Base-by-base conservation (phyloP, 2,888 invertebrate species). In the Coenonympha glycerion region DNA sequence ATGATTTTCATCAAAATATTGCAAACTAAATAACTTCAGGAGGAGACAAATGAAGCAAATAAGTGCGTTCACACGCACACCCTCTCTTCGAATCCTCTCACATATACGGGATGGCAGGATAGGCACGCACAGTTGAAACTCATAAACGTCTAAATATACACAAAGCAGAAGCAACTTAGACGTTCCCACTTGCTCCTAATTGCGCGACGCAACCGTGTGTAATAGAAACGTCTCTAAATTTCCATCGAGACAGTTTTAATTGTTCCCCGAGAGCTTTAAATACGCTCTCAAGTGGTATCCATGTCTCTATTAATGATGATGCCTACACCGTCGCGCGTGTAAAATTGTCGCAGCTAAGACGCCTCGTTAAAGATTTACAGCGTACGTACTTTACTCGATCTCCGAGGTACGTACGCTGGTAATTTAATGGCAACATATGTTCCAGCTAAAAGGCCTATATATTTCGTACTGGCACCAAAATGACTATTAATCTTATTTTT, bases 271-370 rank as follows among this genome's bases (percentile, higher is more conserved):
- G 68, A 67, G 71, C 70, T 72, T 69, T 69, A 74, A 75, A 77
- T 75, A 73, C 64, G 62, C 73, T 66, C 68, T 58, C 70, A 69
- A 76, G 73, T 69, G 70, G 71, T 65, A 68, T 69, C 70, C 69
- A 60, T 62, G 70, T 66, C 60, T 67, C 77, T 79, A 81, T 80
- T 77, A 79, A 79, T 71, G 78, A 76, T 76, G 71, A 62, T 63
- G 64, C 64, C 55, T 61, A 49, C 53, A 47, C 50, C 42, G 57
- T 59, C 53, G 61, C 61, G 56, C 61, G 58, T 62, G 63, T 66
- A 60, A 63, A 65, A 62, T 60, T 65, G 68, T 66, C 68, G 61
- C 57, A 58, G 59, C 53, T 64, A 63, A 64, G 65, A 64, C 65
- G 62, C 57, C 60, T 54, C 52, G 55, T 48, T 47, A 47, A 57